Conservation (phyloP, 2,797 vertebrate genomes). For the Scarus forsteni region DNA sequence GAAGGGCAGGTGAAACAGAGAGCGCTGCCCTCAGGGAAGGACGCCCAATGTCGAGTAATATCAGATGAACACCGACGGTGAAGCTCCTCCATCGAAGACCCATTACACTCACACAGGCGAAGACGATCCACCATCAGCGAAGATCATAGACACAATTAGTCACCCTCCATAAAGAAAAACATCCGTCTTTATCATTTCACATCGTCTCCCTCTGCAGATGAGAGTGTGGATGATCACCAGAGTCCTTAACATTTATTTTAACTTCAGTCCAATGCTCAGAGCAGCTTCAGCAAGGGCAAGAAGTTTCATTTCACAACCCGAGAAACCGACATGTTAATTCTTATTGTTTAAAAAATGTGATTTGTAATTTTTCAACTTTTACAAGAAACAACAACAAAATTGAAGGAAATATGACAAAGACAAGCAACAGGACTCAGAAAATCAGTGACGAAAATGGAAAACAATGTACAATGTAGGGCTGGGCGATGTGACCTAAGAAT, state of each 20-base stretch:
- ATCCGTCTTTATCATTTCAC: slow-evolving; percentile 9
- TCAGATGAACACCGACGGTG: slow-evolving; percentile 18
- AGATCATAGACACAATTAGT: slow-evolving; percentile 23
- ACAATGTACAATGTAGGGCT: no score
- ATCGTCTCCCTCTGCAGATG: slow-evolving; percentile 14
- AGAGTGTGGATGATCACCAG: slow-evolving; percentile 5
- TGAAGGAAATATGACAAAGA: no score
- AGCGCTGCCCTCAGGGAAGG: slow-evolving; percentile 26
- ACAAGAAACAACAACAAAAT: no score
- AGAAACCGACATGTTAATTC: no score
- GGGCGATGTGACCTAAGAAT: no score
- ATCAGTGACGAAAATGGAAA: no score
- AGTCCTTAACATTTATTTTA: background rate
- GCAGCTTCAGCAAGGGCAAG: no score
- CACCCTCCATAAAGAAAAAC: background rate
- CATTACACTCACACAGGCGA: background rate
- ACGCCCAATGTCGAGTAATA: slow-evolving; percentile 32
- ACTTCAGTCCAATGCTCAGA: background rate
- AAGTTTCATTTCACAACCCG: no score
- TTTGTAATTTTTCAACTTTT: no score
- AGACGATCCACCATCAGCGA: slow-evolving; percentile 4
- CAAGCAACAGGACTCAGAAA: no score
- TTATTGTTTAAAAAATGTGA: no score
- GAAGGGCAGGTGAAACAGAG: slow-evolving; percentile 40
- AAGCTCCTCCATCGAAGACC: background rate